Base-by-base conservation (phyloP, 2,888 invertebrate species). In the Mesorhabditis spiculigera region DNA sequence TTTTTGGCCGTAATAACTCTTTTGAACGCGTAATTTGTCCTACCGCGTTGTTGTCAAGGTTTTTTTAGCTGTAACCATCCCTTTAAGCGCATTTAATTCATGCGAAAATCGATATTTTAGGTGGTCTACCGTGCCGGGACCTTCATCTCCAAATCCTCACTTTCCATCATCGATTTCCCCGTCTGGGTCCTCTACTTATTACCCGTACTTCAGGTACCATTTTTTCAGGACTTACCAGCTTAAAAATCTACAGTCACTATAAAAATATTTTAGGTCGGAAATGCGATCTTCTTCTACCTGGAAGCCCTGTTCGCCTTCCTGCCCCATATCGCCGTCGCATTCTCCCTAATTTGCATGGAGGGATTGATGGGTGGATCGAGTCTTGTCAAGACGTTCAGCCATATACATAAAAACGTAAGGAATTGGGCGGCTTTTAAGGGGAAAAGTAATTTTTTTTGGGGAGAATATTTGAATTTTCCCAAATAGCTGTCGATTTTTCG, bases 141-240 rank as follows among this genome's bases (percentile, higher is more conserved):
- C 10, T 50, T 50, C n/a, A 50, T 50, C 58, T 50, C 58, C 8
- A 50, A 50, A 3, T 50, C 58, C 3, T 50, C 58, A n/a, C 58
- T 50, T 50, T 10, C 10, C 1, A 10, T 50, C 3, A 10, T 50
- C 3, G 58, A 50, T n/a, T 50, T 50, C n/a, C 58, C 58, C 58
- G 58, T 50, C n/a, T 50, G 58, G 58, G 58, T 50, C n/a, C 58
- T 50, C n/a, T 50, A 50, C 58, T 50, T 50, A n/a, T 50, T 50
- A 50, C 58, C 58, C 10, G 58, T 50, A n/a, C n/a, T 50, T 10
- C 58, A 50, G 58, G 58, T 50, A 13, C 58, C 8, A 13, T 50
- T n/a, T 50, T n/a, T 28, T 28, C 28, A 28, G 28, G 28, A 28
- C 28, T 28, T 28, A 28, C 28, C 28, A 28, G 28, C 28, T 28